Evolutionary conservation across 2,113 vertebrate species (phyloP).

Genomic region (Lasiurus borealis): DNA sequence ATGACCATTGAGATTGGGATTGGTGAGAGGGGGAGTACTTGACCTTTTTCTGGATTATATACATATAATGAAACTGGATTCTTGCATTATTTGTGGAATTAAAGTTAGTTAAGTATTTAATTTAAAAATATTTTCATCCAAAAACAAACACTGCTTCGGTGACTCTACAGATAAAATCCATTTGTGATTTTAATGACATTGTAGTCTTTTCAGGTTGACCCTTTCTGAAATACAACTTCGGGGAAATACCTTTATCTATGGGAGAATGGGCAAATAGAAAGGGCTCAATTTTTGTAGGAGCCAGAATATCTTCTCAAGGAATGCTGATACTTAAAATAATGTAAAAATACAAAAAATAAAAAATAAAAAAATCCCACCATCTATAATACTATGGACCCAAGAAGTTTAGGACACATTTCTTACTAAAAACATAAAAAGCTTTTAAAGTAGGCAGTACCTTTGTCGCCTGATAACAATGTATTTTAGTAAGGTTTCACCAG

Average conservation of each 20-base stretch:
- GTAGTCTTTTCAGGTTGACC: not conserved
- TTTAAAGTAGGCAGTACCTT: conserved; percentile 57
- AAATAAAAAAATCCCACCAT: not conserved
- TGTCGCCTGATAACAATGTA: conserved; percentile 43
- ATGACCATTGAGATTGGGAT: not conserved
- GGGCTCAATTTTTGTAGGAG: not conserved
- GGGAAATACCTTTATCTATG: not conserved
- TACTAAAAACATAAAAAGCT: conserved; percentile 14
- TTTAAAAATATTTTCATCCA: conserved; percentile 7
- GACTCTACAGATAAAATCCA: not conserved
- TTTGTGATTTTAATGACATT: conserved; percentile 14
- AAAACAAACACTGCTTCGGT: not conserved
- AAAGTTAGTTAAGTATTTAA: conserved; percentile 43
- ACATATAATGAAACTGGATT: conserved; percentile 30
- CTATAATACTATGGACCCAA: not conserved
- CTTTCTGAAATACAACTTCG: conserved; percentile 26
- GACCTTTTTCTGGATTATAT: conserved; percentile 24
- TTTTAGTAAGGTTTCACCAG: conserved; percentile 63
- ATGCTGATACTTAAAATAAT: conserved; percentile 46
- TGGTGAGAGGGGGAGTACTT: not conserved
- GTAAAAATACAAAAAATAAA: not conserved
- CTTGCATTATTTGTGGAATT: conserved; percentile 43
- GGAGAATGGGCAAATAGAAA: not conserved
- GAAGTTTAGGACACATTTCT: conserved; percentile 16
- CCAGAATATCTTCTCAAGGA: conserved; percentile 23